These are phyloP conservation scores for Camelus dromedarius DNA, from an alignment of 2,113 vertebrate species.

Conservation along the genomic window DNA sequence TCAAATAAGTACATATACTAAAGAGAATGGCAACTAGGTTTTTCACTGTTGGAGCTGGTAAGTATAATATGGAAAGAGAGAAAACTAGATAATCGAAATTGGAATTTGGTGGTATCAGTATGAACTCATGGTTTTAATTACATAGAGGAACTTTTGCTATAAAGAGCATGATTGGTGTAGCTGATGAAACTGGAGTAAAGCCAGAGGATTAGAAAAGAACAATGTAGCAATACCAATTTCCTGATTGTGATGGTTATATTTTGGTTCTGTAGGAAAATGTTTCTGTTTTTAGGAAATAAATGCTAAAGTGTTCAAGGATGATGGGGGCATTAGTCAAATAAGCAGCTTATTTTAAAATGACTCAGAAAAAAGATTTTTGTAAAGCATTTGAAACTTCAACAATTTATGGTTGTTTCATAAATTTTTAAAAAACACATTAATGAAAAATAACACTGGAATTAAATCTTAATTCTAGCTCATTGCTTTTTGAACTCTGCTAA, in stretches of 20 bases:
- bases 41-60: background rate
- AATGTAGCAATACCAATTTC: slow-evolving; percentile 13
- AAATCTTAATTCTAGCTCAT: slow-evolving; percentile 23
- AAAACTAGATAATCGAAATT: slow-evolving; percentile 19
- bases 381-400: slow-evolving; percentile 21
- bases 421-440: background rate
- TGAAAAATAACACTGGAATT: slow-evolving; percentile 28
- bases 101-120: background rate
- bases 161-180: background rate
- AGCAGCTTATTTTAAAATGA: slow-evolving; percentile 7
- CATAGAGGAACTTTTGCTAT: background rate
- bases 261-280: background rate
- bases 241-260: background rate
- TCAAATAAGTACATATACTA: background rate
- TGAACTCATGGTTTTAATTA: slow-evolving; percentile 3
- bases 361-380: background rate
- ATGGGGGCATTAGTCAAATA: background rate
- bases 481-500: slow-evolving; percentile 23
- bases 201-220: background rate
- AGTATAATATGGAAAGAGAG: background rate
- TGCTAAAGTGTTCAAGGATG: slow-evolving; percentile 11
- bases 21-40: background rate
- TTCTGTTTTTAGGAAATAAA: background rate
- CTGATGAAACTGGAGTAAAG: slow-evolving; percentile 19
- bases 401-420: background rate